These are phyloP conservation scores for Chelidonichthys spinosus DNA, from an alignment of 2,797 vertebrate species.

Conservation along the genomic window DNA sequence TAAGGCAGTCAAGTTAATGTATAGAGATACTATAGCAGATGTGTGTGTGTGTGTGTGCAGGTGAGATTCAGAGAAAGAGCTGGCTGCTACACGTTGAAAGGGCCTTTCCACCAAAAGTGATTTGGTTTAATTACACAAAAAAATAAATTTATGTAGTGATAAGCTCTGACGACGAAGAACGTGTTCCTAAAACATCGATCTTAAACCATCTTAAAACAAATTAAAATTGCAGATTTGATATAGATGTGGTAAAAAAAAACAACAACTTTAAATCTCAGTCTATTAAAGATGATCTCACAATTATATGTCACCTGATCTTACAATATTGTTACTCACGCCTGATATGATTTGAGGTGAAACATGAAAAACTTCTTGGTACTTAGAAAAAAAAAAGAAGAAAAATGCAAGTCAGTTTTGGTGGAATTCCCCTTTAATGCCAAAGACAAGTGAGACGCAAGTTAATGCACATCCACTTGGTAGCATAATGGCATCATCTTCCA, in stretches of 20 bases:
- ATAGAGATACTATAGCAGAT: slow-evolving; percentile 25
- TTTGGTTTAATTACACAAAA: slow-evolving; percentile 4
- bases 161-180: slow-evolving; percentile 8
- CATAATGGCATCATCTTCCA: slow-evolving; percentile 69
- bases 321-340: slow-evolving; percentile 5
- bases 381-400: slow-evolving; percentile 38
- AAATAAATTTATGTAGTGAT: slow-evolving; percentile 14
- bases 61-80: slow-evolving; percentile 20
- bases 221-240: neutral
- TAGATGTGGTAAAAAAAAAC: neutral
- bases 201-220: neutral
- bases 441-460: slow-evolving; percentile 67
- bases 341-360: slow-evolving; percentile 13
- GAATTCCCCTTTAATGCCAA: slow-evolving; percentile 75
- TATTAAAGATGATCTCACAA: neutral
- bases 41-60: slow-evolving; percentile 1
- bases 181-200: neutral
- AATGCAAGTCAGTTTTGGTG: slow-evolving; percentile 66
- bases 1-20: slow-evolving; percentile 71
- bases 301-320: slow-evolving; percentile 1
- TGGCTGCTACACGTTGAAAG: slow-evolving; percentile 48
- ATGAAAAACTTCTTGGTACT: neutral
- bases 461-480: slow-evolving; percentile 68
- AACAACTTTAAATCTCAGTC: neutral
- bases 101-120: slow-evolving; percentile 55